phyloP scores from a whole-genome alignment of 2,888 invertebrate species.

The Cerastoderma edule region DNA sequence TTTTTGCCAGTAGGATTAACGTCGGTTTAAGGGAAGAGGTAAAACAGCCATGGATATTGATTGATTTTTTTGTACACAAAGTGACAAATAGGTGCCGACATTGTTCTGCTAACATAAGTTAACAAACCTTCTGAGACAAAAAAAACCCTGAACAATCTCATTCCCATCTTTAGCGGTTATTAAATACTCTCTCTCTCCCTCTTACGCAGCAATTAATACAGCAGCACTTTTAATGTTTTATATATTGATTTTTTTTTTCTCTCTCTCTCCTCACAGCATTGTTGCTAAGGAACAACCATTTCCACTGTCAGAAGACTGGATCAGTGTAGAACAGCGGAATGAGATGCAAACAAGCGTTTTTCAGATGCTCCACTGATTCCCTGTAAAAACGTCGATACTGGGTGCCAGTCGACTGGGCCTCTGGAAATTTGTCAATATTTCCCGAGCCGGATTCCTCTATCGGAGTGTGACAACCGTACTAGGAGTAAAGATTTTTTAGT shows the following conservation, averaged over 20 bases:
- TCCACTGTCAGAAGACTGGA: conserved; percentile 5
- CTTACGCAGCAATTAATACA: conserved; percentile 21
- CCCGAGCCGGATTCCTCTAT: background rate
- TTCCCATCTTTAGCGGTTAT: too few relatives aligned
- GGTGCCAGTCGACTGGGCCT: conserved; percentile 9
- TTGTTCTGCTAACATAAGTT: too few relatives aligned
- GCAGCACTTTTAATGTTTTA: conserved; percentile 23
- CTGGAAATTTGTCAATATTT: conserved; percentile 17
- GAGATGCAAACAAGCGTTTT: conserved; percentile 3
- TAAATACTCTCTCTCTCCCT: too few relatives aligned
- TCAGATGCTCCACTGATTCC: conserved; percentile 8
- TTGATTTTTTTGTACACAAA: too few relatives aligned
- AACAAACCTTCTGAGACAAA: too few relatives aligned
- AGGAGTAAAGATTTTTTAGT: conserved; percentile 8
- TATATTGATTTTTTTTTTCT: conserved; percentile 21
- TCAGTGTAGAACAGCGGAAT: too few relatives aligned
- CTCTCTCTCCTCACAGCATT: too few relatives aligned
- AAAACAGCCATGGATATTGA: too few relatives aligned
- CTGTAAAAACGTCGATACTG: conserved; percentile 7
- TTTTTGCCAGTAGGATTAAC: too few relatives aligned
- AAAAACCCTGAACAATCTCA: too few relatives aligned
- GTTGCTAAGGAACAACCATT: conserved; percentile 14
- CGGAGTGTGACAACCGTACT: conserved; percentile 12
- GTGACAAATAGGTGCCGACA: too few relatives aligned
- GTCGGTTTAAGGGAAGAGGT: too few relatives aligned